Percentiles rank a stretch among this genome's conserved stretches.
Conservation (phyloP, 2,113 vertebrate species). For the Dendrocopos noguchii region DNA sequence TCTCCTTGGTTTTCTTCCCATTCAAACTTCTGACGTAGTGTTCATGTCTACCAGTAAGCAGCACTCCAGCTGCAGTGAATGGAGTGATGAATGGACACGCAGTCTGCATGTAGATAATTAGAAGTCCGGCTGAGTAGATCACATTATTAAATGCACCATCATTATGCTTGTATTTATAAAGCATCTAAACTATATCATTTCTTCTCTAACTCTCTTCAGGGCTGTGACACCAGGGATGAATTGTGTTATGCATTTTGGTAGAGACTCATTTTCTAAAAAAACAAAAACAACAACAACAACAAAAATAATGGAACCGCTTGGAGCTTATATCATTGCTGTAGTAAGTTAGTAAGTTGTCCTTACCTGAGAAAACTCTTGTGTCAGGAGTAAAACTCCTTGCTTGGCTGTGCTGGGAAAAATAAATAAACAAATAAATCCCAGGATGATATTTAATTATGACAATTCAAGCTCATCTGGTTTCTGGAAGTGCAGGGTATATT, state of each 20-base stretch:
- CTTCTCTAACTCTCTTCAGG: background rate
- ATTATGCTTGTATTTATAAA: slow-evolving; percentile 7
- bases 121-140: background rate
- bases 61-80: background rate
- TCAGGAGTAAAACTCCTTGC: background rate
- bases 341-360: background rate
- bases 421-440: background rate
- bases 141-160: background rate
- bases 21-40: background rate
- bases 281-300: background rate
- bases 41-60: background rate
- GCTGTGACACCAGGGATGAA: background rate
- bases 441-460: slow-evolving; percentile 15
- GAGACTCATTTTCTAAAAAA: background rate
- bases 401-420: background rate
- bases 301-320: background rate
- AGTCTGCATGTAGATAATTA: background rate
- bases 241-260: background rate
- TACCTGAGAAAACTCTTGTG: background rate
- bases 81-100: background rate
- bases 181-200: background rate
- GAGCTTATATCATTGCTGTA: background rate
- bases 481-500: background rate
- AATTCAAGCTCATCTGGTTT: slow-evolving; percentile 12
- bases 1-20: slow-evolving; percentile 5